Conservation (phyloP, 2,888 invertebrate species). For the Cephus nigrinus region DNA sequence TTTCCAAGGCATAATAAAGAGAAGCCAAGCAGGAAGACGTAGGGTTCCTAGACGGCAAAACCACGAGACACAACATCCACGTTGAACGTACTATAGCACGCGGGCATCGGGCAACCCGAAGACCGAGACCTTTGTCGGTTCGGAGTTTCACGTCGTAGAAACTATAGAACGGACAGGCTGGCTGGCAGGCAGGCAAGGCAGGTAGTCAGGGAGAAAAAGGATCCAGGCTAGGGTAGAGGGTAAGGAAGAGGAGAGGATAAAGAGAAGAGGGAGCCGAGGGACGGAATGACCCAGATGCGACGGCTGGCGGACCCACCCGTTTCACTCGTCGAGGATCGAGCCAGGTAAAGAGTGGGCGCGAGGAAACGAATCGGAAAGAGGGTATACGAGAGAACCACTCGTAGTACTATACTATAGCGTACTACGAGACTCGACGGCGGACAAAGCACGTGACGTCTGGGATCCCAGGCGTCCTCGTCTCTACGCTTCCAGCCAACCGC, state of each 20-base stretch:
- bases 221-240: not conserved
- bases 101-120: slow-evolving; percentile 26
- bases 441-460: slow-evolving; percentile 54
- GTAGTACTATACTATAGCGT: slow-evolving; percentile 5
- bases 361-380: slow-evolving; percentile 26
- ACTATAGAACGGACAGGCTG: not conserved
- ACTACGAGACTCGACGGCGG: slow-evolving; percentile 23
- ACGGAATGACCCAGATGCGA: slow-evolving; percentile 47
- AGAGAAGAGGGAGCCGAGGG: slow-evolving; percentile 17
- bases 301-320: slow-evolving; percentile 26
- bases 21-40: not conserved
- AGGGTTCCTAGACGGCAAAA: not conserved
- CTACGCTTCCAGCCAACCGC: slow-evolving; percentile 16
- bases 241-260: slow-evolving; percentile 6
- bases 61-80: not conserved
- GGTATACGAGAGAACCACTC: slow-evolving; percentile 5
- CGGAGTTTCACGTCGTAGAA: not conserved
- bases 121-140: slow-evolving; percentile 32
- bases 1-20: not conserved
- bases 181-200: not conserved
- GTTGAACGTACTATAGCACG: not conserved
- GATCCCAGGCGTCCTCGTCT: slow-evolving; percentile 42
- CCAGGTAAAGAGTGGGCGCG: slow-evolving; percentile 24
- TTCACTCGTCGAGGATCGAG: slow-evolving; percentile 11
- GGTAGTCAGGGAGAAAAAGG: not conserved